Evolutionary conservation across 2,888 invertebrate genomes (phyloP), one percentile per base, ranked within the genome.

Genomic region (Steinernema scapterisci): DNA sequence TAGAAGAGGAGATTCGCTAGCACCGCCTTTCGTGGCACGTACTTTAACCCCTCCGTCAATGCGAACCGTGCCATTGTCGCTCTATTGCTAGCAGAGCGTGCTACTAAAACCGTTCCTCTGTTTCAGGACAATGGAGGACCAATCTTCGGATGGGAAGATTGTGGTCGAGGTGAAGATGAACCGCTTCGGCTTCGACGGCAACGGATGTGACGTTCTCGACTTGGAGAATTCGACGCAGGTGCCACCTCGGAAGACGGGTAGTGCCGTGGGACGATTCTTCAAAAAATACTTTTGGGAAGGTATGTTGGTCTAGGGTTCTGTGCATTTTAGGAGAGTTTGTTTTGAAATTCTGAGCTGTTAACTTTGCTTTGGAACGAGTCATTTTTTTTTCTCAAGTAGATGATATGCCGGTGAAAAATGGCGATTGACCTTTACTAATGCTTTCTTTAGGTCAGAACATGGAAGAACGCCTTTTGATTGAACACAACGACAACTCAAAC

Each of bases 251-350:
- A 19, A 48, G 13, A 48, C 6, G 48, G n/a, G 48, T 5, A 48
- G 6, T 13, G 38, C 19, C 13, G 48, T 54, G 54, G 25, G 19
- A 19, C 48, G 48, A 2, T 54, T 54, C 54, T 25, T 63, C 16
- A 63, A 63, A 16, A 63, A 63, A 9, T 63, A 63, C 63, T 19
- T 63, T 1, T 63, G 63, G 63, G 63, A 63, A 63, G 63, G 63
- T 63, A 63, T 7, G 38, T n/a, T n/a, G n/a, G n/a, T 54, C 19
- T 54, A 23, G 51, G 19, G 19, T 51, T 19, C 13, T 25, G 54
- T 54, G 23, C 48, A 2, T 48, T 48, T n/a, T 48, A 13, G 3
- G 48, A 48, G n/a, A n/a, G n/a, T n/a, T n/a, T n/a, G n/a, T n/a
- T n/a, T n/a, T n/a, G n/a, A n/a, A n/a, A n/a, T n/a, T n/a, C n/a